These are phyloP conservation scores for Neoniphon sammara DNA, from an alignment of 2,797 vertebrate species.

Conservation along the genomic window DNA sequence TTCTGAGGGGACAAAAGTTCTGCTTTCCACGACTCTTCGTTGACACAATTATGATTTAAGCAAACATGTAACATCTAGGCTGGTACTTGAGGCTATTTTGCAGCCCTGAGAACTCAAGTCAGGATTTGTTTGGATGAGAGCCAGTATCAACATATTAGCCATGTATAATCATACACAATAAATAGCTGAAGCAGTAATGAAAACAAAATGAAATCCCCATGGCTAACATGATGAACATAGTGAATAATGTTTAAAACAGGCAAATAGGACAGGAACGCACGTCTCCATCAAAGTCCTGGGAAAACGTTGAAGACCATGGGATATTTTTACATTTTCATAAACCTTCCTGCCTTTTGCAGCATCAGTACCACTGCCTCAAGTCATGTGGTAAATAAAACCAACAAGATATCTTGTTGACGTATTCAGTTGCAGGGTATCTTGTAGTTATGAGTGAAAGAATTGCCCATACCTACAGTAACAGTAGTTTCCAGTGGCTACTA, in stretches of 20 bases:
- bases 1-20: too few species aligned
- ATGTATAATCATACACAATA: constrained; percentile 43
- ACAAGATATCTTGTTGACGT: too few species aligned
- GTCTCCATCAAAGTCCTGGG: constrained; percentile 53
- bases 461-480: too few species aligned
- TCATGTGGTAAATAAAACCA: neutral
- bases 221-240: constrained; percentile 35
- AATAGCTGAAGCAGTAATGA: constrained; percentile 35
- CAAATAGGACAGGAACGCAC: constrained; percentile 17
- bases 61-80: neutral
- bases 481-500: too few species aligned
- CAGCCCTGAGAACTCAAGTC: constrained; percentile 42
- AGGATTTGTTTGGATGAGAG: constrained; percentile 8
- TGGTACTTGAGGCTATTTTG: constrained; percentile 23
- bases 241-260: constrained; percentile 33
- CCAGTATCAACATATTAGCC: constrained; percentile 61
- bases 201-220: constrained; percentile 48
- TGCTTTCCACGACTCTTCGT: too few species aligned
- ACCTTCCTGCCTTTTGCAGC: constrained; percentile 11
- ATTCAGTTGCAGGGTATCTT: too few species aligned
- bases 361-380: constrained; percentile 30
- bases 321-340: constrained; percentile 28
- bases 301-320: constrained; percentile 49
- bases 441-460: too few species aligned
- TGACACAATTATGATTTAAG: neutral